Conservation (phyloP, 2,797 vertebrate species). For the Mormyrops attenuatus region DNA sequence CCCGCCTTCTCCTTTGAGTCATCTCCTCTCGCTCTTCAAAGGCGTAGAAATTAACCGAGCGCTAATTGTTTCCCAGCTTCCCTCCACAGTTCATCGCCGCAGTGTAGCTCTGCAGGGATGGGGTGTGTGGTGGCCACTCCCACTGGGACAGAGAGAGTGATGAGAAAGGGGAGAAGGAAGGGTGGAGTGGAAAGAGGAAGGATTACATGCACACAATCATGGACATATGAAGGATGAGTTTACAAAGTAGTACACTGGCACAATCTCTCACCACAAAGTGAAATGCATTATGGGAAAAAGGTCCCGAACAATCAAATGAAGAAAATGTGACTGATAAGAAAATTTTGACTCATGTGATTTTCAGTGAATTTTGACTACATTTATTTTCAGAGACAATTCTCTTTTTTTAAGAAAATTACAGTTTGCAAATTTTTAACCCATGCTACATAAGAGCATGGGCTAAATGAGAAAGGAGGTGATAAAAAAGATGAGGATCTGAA, state of each 20-base stretch:
- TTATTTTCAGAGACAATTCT: not conserved
- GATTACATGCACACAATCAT: not conserved
- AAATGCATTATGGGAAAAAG: not conserved
- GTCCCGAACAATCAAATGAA: not conserved
- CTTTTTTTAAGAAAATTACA: not conserved
- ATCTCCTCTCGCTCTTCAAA: not conserved
- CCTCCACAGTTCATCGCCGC: not conserved
- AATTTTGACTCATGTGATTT: not conserved
- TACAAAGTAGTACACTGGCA: not conserved
- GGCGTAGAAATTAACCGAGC: not conserved
- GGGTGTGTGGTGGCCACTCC: not conserved
- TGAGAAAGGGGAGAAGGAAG: not conserved
- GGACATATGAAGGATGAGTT: not conserved
- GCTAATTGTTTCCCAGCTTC: slow-evolving; percentile 11
- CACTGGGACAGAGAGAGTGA: not conserved
- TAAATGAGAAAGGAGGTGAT: not conserved
- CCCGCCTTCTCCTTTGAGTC: not conserved
- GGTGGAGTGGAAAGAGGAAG: too few species aligned
- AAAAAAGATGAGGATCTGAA: not conserved
- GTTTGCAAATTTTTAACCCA: not conserved
- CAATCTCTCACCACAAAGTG: not conserved
- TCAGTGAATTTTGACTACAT: not conserved
- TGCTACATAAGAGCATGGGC: not conserved
- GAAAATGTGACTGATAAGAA: not conserved
- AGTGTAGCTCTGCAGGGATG: not conserved